phyloP scores from a whole-genome alignment of 2,888 invertebrate species.

The Ichneumoninae sp. region DNA sequence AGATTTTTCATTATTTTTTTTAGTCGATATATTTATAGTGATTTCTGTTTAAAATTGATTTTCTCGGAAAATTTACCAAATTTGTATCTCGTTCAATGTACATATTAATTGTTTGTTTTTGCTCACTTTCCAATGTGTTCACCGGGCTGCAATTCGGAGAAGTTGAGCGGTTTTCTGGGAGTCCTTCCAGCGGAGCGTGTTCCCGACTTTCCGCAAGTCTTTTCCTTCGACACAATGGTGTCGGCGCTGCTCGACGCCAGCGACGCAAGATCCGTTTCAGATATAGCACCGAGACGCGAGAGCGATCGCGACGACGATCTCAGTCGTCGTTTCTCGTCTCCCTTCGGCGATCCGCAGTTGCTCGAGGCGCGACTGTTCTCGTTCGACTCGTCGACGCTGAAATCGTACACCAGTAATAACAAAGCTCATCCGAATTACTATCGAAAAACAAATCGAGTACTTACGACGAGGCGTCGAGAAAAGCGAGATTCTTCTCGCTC shows the following conservation, averaged over 20 bases:
- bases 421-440: background rate
- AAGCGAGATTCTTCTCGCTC: slow-evolving; percentile 63
- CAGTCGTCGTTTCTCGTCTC: slow-evolving; percentile 68
- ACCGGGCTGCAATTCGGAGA: slow-evolving; percentile 42
- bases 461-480: slow-evolving; percentile 60
- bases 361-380: slow-evolving; percentile 74
- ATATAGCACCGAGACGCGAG: slow-evolving; percentile 73
- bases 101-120: background rate
- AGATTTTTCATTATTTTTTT: background rate
- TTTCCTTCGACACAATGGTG: slow-evolving; percentile 53
- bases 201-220: slow-evolving; percentile 27
- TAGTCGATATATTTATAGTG: background rate
- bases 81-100: slow-evolving; percentile 10
- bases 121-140: slow-evolving; percentile 46
- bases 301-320: slow-evolving; percentile 74
- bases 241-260: slow-evolving; percentile 58
- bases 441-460: slow-evolving; percentile 2
- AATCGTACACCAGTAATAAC: slow-evolving; percentile 16
- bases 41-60: background rate
- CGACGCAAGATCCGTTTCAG: slow-evolving; percentile 66
- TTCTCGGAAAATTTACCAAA: background rate
- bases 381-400: slow-evolving; percentile 67
- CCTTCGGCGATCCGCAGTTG: slow-evolving; percentile 71
- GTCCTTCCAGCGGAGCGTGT: slow-evolving; percentile 61
- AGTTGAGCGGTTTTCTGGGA: slow-evolving; percentile 52